phyloP scores from a whole-genome alignment of 2,888 invertebrate genomes.

The Apotomis turbidana region DNA sequence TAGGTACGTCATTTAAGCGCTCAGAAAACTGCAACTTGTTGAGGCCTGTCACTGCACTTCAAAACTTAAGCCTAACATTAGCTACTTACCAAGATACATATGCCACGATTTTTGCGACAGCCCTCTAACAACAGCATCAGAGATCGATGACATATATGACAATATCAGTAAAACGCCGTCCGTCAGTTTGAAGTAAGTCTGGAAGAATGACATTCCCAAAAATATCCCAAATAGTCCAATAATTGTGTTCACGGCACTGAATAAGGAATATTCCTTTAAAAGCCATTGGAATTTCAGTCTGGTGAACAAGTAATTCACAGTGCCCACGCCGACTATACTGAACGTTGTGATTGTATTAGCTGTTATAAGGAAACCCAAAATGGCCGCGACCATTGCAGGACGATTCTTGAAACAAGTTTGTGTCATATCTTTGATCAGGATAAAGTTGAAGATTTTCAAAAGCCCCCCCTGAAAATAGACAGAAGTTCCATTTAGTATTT shows the following conservation, averaged over 20 bases:
- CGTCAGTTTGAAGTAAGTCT: slow-evolving; percentile 40
- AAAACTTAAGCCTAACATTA: background rate
- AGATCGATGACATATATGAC: slow-evolving; percentile 39
- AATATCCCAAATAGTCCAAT: slow-evolving; percentile 41
- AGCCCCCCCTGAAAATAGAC: slow-evolving; percentile 39
- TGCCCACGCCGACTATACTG: slow-evolving; percentile 27
- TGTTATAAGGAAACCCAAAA: slow-evolving; percentile 33
- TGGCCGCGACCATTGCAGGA: background rate
- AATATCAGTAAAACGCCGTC: slow-evolving; percentile 42
- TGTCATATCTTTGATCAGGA: slow-evolving; percentile 32
- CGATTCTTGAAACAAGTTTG: slow-evolving; percentile 40
- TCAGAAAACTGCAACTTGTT: too few relatives aligned
- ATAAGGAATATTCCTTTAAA: slow-evolving; percentile 43
- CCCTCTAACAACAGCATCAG: slow-evolving; percentile 37
- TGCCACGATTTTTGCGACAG: slow-evolving; percentile 43
- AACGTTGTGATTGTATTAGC: slow-evolving; percentile 36
- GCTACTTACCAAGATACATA: slow-evolving; percentile 43
- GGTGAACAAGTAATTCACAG: slow-evolving; percentile 43
- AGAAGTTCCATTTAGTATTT: background rate
- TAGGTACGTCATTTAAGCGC: too few relatives aligned
- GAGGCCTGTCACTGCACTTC: too few relatives aligned
- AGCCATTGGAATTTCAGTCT: slow-evolving; percentile 45
- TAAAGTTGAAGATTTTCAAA: slow-evolving; percentile 32
- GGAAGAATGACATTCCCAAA: slow-evolving; percentile 42
- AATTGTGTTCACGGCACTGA: slow-evolving; percentile 42